Evolutionary conservation across 1,140 invertebrate genomes (phyloP), one percentile per base, ranked within the genome.

Genomic region (Pentalonia nigronervosa): DNA sequence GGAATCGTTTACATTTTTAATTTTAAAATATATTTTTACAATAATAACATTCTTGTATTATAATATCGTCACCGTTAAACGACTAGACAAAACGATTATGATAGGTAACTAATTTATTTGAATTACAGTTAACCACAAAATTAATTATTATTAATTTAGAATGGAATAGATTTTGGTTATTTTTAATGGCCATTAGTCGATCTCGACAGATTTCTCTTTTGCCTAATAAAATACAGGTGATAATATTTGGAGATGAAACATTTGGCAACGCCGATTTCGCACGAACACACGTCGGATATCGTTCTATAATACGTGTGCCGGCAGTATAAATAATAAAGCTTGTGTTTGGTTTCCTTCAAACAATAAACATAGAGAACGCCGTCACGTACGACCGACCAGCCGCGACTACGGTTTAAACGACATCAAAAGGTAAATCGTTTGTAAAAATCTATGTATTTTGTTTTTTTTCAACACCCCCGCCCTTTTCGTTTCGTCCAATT

Each of bases 371-470:
- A 87, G 25, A 17, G 41, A 87, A 87, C 23, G 45, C 14, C 45
- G 45, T n/a, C 30, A n/a, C 11, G 45, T 87, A 20, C 30, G 30
- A 7, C 45, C 25, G 45, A 48, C 45, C 45, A 14, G 45, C 86
- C 41, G 30, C 41, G 84, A 87, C 45, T 45, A 87, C 14, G 41
- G 84, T 87, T 48, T 87, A 87, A 87, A 50, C 84, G 25, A 48
- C 86, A 48, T 87, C 86, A 87, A 87, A 87, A 45, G 60, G 56
- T 76, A 91, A 47, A 91, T 91, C 60, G 90, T 81, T 67, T 91
- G 90, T 91, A 45, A 47, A 81, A 76, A 67, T 76, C 30, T 30
- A 48, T 48, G 84, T 30, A 41, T 36, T 91, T 91, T 91, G 34
- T 67, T 91, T 34, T 47, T 50, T 53, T 53, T 7, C 20, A 17